Percentiles rank a stretch among this genome's conserved stretches.
Evolutionary conservation across 2,888 invertebrate genomes (phyloP).

Genomic region (Trissolcus brochymenae): DNA sequence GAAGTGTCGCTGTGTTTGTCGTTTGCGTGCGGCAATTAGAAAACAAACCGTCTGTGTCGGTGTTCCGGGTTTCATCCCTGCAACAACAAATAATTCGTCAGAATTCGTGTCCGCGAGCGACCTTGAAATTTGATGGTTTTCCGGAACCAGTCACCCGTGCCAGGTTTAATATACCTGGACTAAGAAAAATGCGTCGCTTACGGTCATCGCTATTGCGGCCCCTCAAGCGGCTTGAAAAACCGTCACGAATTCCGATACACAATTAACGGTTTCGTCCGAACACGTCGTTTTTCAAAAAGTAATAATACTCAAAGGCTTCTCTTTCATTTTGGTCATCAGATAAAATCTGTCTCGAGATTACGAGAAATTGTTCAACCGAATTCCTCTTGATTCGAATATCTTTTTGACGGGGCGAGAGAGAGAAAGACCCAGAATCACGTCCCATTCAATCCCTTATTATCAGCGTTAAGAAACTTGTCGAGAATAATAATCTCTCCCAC

Average conservation of each 20-base stretch:
- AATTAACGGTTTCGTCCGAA: too few relatives aligned
- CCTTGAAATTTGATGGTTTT: slow-evolving; percentile 25
- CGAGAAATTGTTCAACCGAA: too few relatives aligned
- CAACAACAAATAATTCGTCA: slow-evolving; percentile 43
- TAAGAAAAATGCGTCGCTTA: not conserved
- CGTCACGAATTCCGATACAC: too few relatives aligned
- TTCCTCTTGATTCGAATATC: not conserved
- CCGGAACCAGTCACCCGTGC: slow-evolving; percentile 22
- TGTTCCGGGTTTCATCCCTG: slow-evolving; percentile 42
- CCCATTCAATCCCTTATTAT: not conserved
- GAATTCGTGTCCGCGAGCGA: slow-evolving; percentile 22
- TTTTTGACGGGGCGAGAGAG: not conserved
- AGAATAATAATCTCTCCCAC: not conserved
- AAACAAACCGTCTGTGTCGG: slow-evolving; percentile 32
- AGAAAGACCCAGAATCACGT: not conserved
- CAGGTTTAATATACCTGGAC: not conserved
- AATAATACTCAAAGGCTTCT: too few relatives aligned
- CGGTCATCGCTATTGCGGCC: not conserved
- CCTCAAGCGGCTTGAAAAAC: not conserved
- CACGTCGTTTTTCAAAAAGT: too few relatives aligned
- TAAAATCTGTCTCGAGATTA: too few relatives aligned
- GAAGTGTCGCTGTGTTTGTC: slow-evolving; percentile 47
- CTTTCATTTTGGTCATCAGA: too few relatives aligned
- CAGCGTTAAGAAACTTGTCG: not conserved
- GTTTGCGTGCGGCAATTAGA: slow-evolving; percentile 45